Conservation (phyloP, 2,797 vertebrate species). For the Phaenicophaeus curvirostris region DNA sequence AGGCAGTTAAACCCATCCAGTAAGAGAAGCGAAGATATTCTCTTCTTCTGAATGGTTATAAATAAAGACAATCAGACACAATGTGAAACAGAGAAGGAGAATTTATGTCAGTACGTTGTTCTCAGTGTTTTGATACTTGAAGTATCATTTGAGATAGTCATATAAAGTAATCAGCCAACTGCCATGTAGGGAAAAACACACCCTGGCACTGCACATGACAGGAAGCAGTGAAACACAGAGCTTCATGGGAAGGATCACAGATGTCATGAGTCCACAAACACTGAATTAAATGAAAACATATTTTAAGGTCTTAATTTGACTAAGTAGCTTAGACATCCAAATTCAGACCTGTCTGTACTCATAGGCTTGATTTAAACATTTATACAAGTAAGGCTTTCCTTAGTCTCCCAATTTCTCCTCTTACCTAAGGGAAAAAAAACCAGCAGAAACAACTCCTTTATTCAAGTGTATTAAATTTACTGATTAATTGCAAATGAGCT, state of each 20-base stretch:
- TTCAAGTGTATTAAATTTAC: background rate
- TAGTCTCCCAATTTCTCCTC: background rate
- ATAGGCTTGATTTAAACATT: background rate
- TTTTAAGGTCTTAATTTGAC: background rate
- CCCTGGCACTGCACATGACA: background rate
- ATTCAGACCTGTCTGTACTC: background rate
- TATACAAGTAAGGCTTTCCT: background rate
- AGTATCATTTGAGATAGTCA: background rate
- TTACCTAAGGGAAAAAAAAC: background rate
- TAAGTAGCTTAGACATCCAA: background rate
- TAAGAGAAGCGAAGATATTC: conserved; percentile 53
- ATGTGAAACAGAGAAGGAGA: background rate
- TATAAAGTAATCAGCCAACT: background rate
- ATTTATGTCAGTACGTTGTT: background rate
- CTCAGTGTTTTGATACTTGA: background rate
- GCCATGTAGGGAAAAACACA: background rate
- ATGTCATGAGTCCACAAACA: background rate
- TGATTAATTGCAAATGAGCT: background rate
- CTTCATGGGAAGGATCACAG: background rate
- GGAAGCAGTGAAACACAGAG: background rate
- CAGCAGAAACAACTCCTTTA: background rate
- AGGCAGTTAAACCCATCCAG: conserved; percentile 88
- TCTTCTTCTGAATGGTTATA: conserved; percentile 32
- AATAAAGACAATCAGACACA: background rate
- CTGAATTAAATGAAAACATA: background rate